Evolutionary conservation across 2,888 invertebrate genomes (phyloP).

Genomic region (Galeopsomyia nigrocyanea): DNA sequence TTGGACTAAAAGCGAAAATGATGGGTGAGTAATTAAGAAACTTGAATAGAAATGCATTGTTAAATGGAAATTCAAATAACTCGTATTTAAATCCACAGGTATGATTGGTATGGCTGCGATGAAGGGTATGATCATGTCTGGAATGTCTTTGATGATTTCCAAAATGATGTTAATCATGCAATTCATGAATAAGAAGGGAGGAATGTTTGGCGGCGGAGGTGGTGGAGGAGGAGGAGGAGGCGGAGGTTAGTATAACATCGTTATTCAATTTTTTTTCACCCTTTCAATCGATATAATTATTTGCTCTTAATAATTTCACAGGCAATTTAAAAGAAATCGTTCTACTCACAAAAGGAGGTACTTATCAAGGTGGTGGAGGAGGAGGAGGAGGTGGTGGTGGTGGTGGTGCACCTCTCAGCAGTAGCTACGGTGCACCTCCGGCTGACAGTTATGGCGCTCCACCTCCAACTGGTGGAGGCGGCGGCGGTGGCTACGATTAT

Average conservation of each 20-base stretch:
- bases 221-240: conserved; percentile 65
- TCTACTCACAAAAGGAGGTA: conserved; percentile 69
- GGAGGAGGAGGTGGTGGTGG: conserved; percentile 70
- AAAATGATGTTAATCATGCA: conserved; percentile 70
- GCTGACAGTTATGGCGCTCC: conserved; percentile 61
- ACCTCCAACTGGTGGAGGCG: conserved; percentile 59
- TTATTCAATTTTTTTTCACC: conserved; percentile 6
- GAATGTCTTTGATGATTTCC: conserved; percentile 74
- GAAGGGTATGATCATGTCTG: conserved; percentile 75
- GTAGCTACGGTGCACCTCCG: conserved; percentile 64
- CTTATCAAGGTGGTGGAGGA: conserved; percentile 70
- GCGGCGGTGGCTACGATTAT: conserved; percentile 63
- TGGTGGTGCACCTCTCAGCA: conserved; percentile 66
- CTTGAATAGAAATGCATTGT: conserved; percentile 6
- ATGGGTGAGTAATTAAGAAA: conserved; percentile 67
- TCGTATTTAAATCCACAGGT: conserved; percentile 65
- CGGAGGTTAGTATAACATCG: conserved; percentile 56
- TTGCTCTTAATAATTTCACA: conserved; percentile 29
- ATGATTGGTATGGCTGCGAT: conserved; percentile 75
- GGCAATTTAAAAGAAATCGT: conserved; percentile 62
- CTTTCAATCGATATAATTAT: neutral
- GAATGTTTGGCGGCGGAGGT: conserved; percentile 58
- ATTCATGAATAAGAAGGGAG: conserved; percentile 53
- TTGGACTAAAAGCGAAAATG: conserved; percentile 75
- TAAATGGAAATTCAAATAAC: neutral